Base-by-base conservation (phyloP, 2,797 vertebrate genomes). In the Columba guinea region DNA sequence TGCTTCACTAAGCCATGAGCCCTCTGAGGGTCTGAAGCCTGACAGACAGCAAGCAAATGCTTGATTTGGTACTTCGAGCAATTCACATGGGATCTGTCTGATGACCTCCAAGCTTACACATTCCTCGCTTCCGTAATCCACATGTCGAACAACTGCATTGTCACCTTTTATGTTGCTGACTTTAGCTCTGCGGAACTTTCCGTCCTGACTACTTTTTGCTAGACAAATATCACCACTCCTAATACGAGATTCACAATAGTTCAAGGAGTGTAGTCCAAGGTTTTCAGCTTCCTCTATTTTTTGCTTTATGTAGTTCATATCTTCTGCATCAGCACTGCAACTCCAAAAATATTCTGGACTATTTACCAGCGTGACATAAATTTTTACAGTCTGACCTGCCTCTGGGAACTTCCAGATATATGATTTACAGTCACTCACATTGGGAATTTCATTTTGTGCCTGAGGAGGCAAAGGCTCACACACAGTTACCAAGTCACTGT, bases 41-140 rank as follows among this genome's bases (percentile, higher is more conserved):
- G 98, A 98, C 15, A 99, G 98, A 89, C 98, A 98, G 62, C 99
- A 99, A 17, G 98, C 92, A 94, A 99, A 99, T 0, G 99, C 98
- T 94, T 99, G 99, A 85, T 97, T 97, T 19, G 98, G 98, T 55
- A 97, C 80, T n/a, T 92, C 37, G 39, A 98, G 59, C n/a, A 99
- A 96, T 16, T 97, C 92, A 27, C 71, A 11, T 3, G 99, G 98
- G 24, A 99, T 97, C 56, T 95, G 95, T 89, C 91, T 98, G 63
- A 99, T 79, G n/a, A 98, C 88, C 48, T 96, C 96, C 26, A 97
- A 13, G 32, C 91, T 96, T 60, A 98, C 96, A 32, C 96, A 89
- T 56, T 98, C 98, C 60, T 97, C 80, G 20, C 98, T 99, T 91
- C 99, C 99, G 4, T 99, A 99, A 97, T 99, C 99, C 51, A 99